Base-by-base conservation (phyloP, 2,888 invertebrate species). In the Caenorhabditis virilis region DNA sequence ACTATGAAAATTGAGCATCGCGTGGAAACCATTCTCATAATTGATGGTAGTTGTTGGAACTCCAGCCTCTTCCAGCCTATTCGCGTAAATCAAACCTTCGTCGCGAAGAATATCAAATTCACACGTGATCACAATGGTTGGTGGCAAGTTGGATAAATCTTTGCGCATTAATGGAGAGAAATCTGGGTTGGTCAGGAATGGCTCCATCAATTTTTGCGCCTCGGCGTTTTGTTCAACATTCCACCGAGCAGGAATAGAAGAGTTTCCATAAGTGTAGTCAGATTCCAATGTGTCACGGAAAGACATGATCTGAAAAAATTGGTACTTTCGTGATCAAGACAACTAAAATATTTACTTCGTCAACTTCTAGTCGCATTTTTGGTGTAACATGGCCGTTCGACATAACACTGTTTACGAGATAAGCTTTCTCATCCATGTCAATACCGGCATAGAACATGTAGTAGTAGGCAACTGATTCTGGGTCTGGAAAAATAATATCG, bases 71-170 rank as follows among this genome's bases (percentile, higher is more conserved):
- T 72, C 59, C 43, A 85, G 69, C 57, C 84, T 65, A 26, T 81
- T 70, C 0, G 81, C 82, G 59, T 84, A 85, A 79, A 85, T 80
- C 6, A 83, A 38, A 45, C 76, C 78, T 59, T 85, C 85, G 64
- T 85, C 85, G 2, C 85, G 68, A 11, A 84, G 76, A 2, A 84
- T 82, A 58, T 85, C 85, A 66, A 82, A 84, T 42, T 85, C 83
- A 27, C 84, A 82, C 16, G 85, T 84, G 9, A 84, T 72, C 39
- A 85, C 72, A 50, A 84, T 83, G 2, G 84, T 77, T 30, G 78
- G 73, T 1, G 85, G 83, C 36, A 84, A 64, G 11, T 74, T 78
- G 1, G 64, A 55, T 13, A 83, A 58, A 38, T 73, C 60, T 43
- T 71, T 55, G 2, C 78, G 68, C 78, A 85, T 80, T 72, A 85